Evolutionary conservation across 2,888 invertebrate genomes (phyloP).

Genomic region (Epirrhoe tristata): DNA sequence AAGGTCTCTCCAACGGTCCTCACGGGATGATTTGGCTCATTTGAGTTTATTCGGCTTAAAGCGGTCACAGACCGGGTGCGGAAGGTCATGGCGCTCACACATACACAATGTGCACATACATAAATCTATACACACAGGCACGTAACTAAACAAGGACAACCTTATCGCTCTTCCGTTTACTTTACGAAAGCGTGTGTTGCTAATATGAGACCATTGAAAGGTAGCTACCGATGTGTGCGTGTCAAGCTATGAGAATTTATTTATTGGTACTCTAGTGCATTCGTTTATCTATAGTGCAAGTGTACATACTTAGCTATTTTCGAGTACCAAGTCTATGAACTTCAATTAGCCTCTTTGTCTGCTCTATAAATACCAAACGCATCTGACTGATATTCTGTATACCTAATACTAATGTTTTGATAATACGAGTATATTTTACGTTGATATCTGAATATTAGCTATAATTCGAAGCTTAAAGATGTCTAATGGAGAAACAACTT

Average conservation of each 20-base stretch:
- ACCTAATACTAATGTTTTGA: not conserved
- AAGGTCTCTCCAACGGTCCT: constrained; percentile 28
- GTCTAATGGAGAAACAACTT: too few species aligned
- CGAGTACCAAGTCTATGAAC: constrained; percentile 15
- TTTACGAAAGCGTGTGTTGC: constrained; percentile 59
- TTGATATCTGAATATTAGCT: not conserved
- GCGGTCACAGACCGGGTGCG: constrained; percentile 67
- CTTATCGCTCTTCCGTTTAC: constrained; percentile 67
- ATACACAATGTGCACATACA: constrained; percentile 51
- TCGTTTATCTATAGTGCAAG: constrained; percentile 13
- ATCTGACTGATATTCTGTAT: constrained; percentile 12
- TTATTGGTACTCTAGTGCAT: constrained; percentile 18
- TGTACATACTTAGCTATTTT: constrained; percentile 18
- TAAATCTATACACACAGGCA: constrained; percentile 49
- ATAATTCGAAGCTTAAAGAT: not conserved
- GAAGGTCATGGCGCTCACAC: constrained; percentile 69
- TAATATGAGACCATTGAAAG: constrained; percentile 35
- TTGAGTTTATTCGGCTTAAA: constrained; percentile 51
- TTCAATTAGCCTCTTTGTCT: constrained; percentile 21
- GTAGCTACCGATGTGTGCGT: constrained; percentile 20
- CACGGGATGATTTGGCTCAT: constrained; percentile 41
- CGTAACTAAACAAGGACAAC: constrained; percentile 60
- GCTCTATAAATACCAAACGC: constrained; percentile 19
- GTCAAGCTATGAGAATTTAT: constrained; percentile 4
- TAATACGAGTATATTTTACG: not conserved